Evolutionary conservation across 2,113 vertebrate genomes (phyloP).

Genomic region (Bubo blakistoni): DNA sequence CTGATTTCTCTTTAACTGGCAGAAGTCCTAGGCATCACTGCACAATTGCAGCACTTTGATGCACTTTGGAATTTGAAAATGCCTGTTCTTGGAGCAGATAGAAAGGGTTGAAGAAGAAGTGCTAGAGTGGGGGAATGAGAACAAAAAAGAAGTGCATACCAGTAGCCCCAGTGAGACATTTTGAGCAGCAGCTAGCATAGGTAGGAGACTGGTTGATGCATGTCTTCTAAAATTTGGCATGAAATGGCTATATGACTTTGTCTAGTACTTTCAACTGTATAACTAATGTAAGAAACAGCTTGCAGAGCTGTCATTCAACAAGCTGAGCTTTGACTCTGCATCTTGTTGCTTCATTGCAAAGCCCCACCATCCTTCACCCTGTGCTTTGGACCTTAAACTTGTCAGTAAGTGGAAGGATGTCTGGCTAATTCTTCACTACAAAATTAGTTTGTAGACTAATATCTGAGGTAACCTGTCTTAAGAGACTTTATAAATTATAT

Average conservation of each 20-base stretch:
- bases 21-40: not conserved
- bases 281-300: not conserved
- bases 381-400: not conserved
- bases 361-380: fast-evolving
- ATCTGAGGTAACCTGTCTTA: not conserved
- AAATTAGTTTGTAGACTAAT: not conserved
- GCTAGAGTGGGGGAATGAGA: not conserved
- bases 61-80: not conserved
- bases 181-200: not conserved
- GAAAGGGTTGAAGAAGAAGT: not conserved
- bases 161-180: not conserved
- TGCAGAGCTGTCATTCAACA: not conserved
- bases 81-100: not conserved
- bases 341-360: not conserved
- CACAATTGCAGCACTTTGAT: not conserved
- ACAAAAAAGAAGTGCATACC: not conserved
- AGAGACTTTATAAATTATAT: not conserved
- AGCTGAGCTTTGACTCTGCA: not conserved
- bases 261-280: not conserved
- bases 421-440: not conserved
- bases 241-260: not conserved
- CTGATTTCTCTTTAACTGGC: not conserved
- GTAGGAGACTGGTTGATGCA: not conserved
- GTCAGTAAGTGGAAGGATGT: not conserved
- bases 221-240: not conserved